phyloP scores from a whole-genome alignment of 2,113 vertebrate genomes.

The Eulemur macaco region DNA sequence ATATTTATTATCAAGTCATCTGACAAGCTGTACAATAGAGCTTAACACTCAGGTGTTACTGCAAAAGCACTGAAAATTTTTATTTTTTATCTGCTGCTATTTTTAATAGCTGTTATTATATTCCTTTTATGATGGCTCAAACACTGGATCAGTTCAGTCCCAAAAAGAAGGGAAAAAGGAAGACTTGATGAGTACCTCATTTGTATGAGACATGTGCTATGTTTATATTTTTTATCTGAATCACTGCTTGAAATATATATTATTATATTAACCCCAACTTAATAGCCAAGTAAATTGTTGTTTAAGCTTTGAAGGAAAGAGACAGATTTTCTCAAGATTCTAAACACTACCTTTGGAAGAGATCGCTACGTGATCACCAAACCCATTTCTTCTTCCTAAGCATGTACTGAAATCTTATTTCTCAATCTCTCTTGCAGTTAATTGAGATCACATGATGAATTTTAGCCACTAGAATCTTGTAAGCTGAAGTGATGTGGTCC shows the following conservation, averaged over 20 bases:
- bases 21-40: background rate
- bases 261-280: background rate
- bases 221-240: background rate
- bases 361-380: background rate
- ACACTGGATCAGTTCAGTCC: background rate
- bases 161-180: background rate
- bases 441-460: background rate
- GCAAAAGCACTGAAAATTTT: background rate
- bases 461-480: background rate
- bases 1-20: slow-evolving; percentile 46
- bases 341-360: background rate
- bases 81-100: slow-evolving; percentile 29
- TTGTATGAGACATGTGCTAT: background rate
- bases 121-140: background rate
- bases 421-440: background rate
- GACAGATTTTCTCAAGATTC: background rate
- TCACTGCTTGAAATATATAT: background rate
- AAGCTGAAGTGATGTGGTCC: background rate
- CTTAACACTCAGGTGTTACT: background rate
- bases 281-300: background rate
- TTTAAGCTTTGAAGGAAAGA: background rate
- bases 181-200: background rate
- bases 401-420: background rate
- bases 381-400: background rate
- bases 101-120: slow-evolving; percentile 5